These are phyloP conservation scores for Arctia plantaginis DNA, from an alignment of 2,888 invertebrate genomes.

Conservation along the genomic window DNA sequence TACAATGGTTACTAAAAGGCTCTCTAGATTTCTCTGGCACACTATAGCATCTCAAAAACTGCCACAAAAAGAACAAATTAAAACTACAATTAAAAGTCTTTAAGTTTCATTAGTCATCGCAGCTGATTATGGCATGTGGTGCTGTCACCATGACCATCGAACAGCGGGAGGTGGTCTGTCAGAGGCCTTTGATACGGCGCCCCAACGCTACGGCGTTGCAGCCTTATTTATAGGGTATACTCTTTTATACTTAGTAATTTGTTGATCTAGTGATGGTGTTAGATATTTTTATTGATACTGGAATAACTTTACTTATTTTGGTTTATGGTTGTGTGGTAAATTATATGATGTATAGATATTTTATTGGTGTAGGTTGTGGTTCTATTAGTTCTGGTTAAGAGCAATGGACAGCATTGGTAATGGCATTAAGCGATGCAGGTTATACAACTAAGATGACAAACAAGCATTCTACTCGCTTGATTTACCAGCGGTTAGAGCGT, in stretches of 20 bases:
- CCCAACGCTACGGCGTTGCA: conserved; percentile 10
- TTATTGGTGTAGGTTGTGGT: not conserved
- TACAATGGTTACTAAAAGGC: not conserved
- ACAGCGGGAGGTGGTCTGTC: conserved; percentile 60
- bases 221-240: conserved; percentile 21
- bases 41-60: conserved; percentile 14
- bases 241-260: conserved; percentile 25
- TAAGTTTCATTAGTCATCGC: conserved; percentile 52
- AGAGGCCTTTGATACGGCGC: conserved; percentile 25
- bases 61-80: conserved; percentile 43
- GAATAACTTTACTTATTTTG: not conserved
- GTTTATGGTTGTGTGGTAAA: not conserved
- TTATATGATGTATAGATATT: not conserved
- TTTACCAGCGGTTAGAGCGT: not conserved
- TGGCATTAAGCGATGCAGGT: not conserved
- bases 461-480: not conserved
- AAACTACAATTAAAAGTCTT: conserved; percentile 49
- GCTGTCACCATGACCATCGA: conserved; percentile 61
- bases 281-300: conserved; percentile 24
- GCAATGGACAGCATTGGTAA: too few relatives aligned
- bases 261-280: conserved; percentile 21
- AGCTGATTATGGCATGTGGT: conserved; percentile 51
- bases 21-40: not conserved
- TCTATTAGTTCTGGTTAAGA: not conserved
- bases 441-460: not conserved